phyloP scores from a whole-genome alignment of 2,797 vertebrate species.

The Decapterus maruadsi region DNA sequence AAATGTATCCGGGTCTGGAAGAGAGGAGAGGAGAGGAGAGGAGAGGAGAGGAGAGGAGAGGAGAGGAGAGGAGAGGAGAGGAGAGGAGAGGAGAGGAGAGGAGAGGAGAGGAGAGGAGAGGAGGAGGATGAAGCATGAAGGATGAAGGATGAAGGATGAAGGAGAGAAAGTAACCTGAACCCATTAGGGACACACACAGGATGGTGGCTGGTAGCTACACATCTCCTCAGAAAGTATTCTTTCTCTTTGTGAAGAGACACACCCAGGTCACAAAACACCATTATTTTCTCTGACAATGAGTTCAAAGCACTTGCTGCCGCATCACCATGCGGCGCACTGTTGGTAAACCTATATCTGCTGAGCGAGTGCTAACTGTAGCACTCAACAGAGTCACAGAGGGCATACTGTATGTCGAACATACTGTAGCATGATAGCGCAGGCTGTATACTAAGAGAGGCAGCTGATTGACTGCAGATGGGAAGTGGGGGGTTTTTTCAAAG shows the following conservation, averaged over 20 bases:
- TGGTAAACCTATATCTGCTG: constrained; percentile 30
- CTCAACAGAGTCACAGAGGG: constrained; percentile 18
- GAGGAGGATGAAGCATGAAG: no score
- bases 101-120: no score
- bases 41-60: constrained; percentile 15
- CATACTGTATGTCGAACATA: constrained; percentile 1
- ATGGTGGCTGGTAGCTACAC: constrained; percentile 34
- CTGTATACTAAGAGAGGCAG: background rate
- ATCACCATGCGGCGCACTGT: background rate
- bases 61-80: background rate
- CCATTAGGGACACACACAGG: constrained; percentile 48
- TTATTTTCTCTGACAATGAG: constrained; percentile 36
- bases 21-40: constrained; percentile 13
- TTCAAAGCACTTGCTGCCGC: constrained; percentile 32
- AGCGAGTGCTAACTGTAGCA: constrained; percentile 2
- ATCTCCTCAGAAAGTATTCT: constrained; percentile 42
- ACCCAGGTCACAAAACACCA: constrained; percentile 33
- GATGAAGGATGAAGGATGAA: no score
- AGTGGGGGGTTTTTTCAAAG: background rate
- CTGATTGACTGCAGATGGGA: background rate
- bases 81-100: background rate
- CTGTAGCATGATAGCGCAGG: background rate
- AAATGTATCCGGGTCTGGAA: no score
- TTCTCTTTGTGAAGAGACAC: constrained; percentile 42
- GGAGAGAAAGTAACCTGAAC: constrained; percentile 49